Percentiles rank a stretch among this genome's conserved stretches.
Conservation (phyloP, 2,888 invertebrate genomes). For the Drosophila basisetae region DNA sequence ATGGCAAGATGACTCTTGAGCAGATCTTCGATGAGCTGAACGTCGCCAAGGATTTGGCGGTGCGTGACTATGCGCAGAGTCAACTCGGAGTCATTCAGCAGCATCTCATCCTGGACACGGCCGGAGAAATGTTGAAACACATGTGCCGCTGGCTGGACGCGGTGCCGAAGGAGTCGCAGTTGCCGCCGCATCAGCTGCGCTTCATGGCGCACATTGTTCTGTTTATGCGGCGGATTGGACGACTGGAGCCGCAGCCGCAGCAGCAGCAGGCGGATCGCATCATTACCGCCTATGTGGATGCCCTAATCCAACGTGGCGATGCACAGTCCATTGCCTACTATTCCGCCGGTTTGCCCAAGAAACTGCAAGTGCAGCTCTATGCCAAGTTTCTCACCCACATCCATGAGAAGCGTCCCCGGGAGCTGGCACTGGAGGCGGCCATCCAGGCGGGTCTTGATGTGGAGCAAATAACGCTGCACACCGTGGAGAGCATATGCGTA, state of each 20-base stretch:
- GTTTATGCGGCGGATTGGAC: slow-evolving; percentile 92
- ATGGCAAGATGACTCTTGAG: slow-evolving; percentile 89
- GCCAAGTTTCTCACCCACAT: slow-evolving; percentile 90
- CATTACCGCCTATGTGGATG: slow-evolving; percentile 90
- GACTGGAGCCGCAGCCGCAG: slow-evolving; percentile 89
- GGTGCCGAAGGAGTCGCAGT: slow-evolving; percentile 71
- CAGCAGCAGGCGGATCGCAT: slow-evolving; percentile 91
- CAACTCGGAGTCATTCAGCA: slow-evolving; percentile 93
- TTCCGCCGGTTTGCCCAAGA: slow-evolving; percentile 90
- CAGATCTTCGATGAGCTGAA: slow-evolving; percentile 90
- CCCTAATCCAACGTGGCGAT: slow-evolving; percentile 90
- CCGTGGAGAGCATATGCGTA: slow-evolving; percentile 91
- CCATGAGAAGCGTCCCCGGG: slow-evolving; percentile 87
- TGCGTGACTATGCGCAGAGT: slow-evolving; percentile 86
- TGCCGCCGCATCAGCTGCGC: slow-evolving; percentile 86
- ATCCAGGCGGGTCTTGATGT: slow-evolving; percentile 92
- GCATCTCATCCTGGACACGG: slow-evolving; percentile 92
- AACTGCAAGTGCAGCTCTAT: slow-evolving; percentile 88
- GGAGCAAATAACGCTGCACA: slow-evolving; percentile 92
- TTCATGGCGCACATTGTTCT: slow-evolving; percentile 94
- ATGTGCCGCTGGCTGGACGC: slow-evolving; percentile 88
- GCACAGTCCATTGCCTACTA: slow-evolving; percentile 94
- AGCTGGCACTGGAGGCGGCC: slow-evolving; percentile 89
- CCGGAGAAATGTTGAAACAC: slow-evolving; percentile 90
- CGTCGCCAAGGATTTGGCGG: slow-evolving; percentile 87